These are phyloP conservation scores for Anthopleura sola DNA, from an alignment of 64 coral and sea anemone genomes.

Conservation along the genomic window DNA sequence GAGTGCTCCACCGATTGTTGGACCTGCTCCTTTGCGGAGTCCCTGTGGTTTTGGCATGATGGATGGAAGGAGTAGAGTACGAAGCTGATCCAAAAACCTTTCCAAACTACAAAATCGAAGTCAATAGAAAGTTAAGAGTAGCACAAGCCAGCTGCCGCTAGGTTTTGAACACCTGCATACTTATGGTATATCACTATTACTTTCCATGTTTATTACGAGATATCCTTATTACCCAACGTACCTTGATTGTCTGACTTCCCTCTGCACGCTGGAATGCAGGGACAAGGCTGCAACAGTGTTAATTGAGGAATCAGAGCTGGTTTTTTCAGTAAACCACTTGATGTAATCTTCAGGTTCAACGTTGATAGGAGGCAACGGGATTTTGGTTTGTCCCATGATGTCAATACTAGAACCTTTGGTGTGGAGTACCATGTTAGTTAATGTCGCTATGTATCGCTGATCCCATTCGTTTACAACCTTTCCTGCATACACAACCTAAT, in stretches of 20 bases:
- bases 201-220: no score
- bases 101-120: not conserved
- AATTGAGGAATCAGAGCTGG: conserved; percentile 34
- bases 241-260: conserved; percentile 79
- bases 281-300: conserved; percentile 48
- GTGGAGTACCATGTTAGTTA: conserved; percentile 54
- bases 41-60: conserved; percentile 7
- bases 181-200: no score
- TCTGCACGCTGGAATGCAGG: conserved; percentile 60
- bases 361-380: conserved; percentile 89
- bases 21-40: not conserved
- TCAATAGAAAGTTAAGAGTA: not conserved
- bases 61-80: not conserved
- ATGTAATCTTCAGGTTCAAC: conserved; percentile 84
- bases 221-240: not conserved
- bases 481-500: conserved; percentile 60
- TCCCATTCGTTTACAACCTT: conserved; percentile 73
- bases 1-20: not conserved
- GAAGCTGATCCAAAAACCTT: not conserved
- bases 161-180: no score
- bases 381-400: conserved; percentile 43
- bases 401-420: conserved; percentile 54
- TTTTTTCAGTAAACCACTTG: conserved; percentile 88
- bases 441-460: conserved; percentile 50
- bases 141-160: no score